Evolutionary conservation across 92 coral and sea anemone genomes (phyloP).

Genomic region (Palythoa grandiflora): DNA sequence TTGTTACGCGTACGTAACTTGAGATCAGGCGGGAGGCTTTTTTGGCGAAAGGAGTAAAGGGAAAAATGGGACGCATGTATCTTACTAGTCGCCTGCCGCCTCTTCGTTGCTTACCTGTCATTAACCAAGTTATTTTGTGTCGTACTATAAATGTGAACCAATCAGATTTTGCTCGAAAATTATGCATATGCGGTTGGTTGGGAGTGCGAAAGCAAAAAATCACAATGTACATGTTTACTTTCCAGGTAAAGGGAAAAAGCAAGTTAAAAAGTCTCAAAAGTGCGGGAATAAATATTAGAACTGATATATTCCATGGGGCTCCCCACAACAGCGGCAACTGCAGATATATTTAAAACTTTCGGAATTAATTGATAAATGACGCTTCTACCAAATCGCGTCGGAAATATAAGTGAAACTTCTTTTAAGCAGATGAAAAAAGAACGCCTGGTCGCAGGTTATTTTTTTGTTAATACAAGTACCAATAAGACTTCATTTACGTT

Average conservation of each 20-base stretch:
- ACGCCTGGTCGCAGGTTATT: too few relatives aligned
- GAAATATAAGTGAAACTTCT: too few relatives aligned
- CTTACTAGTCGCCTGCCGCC: slow-evolving; percentile 1
- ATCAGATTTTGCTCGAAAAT: slow-evolving; percentile 1
- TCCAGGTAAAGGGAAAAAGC: slow-evolving; percentile 7
- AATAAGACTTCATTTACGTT: too few relatives aligned
- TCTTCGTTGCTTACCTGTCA: slow-evolving; percentile 12
- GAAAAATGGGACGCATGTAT: neutral
- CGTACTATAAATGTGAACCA: slow-evolving; percentile 5
- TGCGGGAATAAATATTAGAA: slow-evolving; percentile 3
- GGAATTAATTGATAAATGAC: too few relatives aligned
- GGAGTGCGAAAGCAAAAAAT: neutral
- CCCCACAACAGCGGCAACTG: too few relatives aligned
- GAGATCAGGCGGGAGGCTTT: neutral
- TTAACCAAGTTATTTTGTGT: neutral
- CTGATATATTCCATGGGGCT: too few relatives aligned
- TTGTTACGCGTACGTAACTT: slow-evolving; percentile 8
- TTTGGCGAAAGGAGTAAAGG: neutral
- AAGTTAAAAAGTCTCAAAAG: slow-evolving; percentile 21
- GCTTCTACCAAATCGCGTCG: too few relatives aligned
- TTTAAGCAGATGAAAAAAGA: too few relatives aligned
- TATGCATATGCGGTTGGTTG: slow-evolving; percentile 7
- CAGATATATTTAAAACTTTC: too few relatives aligned
- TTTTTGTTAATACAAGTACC: too few relatives aligned
- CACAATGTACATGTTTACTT: slow-evolving; percentile 1